Evolutionary conservation across 1,140 invertebrate species (phyloP), one percentile per base, ranked within the genome.

Genomic region (Drosophila pallidifrons): DNA sequence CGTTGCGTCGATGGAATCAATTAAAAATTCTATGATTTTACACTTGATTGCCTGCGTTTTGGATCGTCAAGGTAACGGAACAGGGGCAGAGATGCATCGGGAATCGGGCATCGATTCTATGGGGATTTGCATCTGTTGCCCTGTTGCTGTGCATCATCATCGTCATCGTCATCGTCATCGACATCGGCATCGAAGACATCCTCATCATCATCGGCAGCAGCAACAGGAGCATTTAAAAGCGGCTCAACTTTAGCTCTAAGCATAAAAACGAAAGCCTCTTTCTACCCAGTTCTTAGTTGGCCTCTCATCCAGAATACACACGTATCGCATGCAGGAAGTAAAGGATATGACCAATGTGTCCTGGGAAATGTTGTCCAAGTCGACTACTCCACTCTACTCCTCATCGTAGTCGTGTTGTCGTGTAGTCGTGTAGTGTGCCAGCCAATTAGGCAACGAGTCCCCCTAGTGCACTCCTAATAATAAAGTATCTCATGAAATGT

Each of bases 1-100:
- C 63, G 51, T 66, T 75, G 82, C 82, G 52, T 77, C 79, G 64
- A 32, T 66, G 77, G 73, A 87, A 88, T 88, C 83, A 87, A 87
- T 82, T 87, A 88, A 87, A 87, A 87, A 87, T 88, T 82, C 83
- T 80, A 78, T 88, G 83, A 87, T 87, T 87, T 82, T 82, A 80
- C 83, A 88, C 83, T 88, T 87, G 83, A 87, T 88, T 87, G 83
- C 63, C 76, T 77, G 70, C 77, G 80, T 87, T 87, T 86, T 78
- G 63, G 74, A 78, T 82, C 67, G 83, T 66, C 83, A 79, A 75
- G 83, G 83, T 73, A 87, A 87, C 83, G 61, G 52, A 13, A 20
- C 38, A 1, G 28, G 5, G 54, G 2, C 13, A 5, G 52, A 2
- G 20, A 3, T 20, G 20, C 20, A 20, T 20, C 20, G 2, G 35